A percentile compares a stretch with the other conserved stretches of the same genome.
Evolutionary conservation across 1,140 invertebrate genomes (phyloP).

Genomic region (Drosophila takahashii): DNA sequence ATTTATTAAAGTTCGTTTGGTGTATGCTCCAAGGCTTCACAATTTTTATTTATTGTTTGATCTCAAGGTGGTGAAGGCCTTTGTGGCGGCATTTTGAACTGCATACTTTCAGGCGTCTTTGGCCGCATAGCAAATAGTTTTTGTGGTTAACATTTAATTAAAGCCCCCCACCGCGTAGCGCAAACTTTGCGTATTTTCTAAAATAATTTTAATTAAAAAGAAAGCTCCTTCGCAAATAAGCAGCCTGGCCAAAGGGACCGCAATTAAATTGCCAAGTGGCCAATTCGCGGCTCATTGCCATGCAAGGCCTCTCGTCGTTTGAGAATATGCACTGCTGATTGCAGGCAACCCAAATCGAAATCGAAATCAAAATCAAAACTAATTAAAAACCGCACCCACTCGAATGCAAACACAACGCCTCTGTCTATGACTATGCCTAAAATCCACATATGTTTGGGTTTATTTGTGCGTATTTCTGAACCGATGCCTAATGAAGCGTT

Average conservation of each 20-base stretch:
- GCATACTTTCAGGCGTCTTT: slow-evolving; percentile 44
- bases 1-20: slow-evolving; percentile 71
- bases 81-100: neutral
- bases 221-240: slow-evolving; percentile 44
- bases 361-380: slow-evolving; percentile 56
- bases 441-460: neutral
- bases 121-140: slow-evolving; percentile 14
- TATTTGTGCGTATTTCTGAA: neutral
- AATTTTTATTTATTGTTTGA: slow-evolving; percentile 55
- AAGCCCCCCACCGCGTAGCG: neutral
- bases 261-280: slow-evolving; percentile 59
- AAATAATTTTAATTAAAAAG: slow-evolving; percentile 65
- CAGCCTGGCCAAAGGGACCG: slow-evolving; percentile 51
- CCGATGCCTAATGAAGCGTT: slow-evolving; percentile 34
- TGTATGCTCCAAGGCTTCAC: slow-evolving; percentile 47
- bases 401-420: slow-evolving; percentile 15
- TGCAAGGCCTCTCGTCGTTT: slow-evolving; percentile 49
- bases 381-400: slow-evolving; percentile 62
- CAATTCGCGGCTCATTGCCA: slow-evolving; percentile 57
- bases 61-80: neutral
- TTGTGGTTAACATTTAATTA: slow-evolving; percentile 60
- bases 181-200: slow-evolving; percentile 45
- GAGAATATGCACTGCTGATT: slow-evolving; percentile 46
- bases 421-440: slow-evolving; percentile 11
- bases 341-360: slow-evolving; percentile 24